Evolutionary conservation across 2,113 vertebrate genomes (phyloP).

Genomic region (Gymnobelideus leadbeateri): DNA sequence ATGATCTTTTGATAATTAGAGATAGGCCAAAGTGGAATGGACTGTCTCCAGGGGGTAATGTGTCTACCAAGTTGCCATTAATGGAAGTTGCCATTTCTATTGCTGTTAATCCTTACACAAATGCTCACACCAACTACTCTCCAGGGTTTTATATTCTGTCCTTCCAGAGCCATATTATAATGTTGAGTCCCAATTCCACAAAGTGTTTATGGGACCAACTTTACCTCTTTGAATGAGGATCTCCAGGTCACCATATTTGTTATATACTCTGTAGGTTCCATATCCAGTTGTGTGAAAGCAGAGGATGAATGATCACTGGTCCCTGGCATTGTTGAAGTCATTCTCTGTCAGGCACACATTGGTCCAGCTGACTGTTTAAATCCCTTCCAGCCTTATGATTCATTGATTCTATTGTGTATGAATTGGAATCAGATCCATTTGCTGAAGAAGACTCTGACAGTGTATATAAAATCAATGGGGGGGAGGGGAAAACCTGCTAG

Average conservation of each 20-base stretch:
- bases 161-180: neutral
- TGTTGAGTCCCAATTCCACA: neutral
- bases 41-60: no score
- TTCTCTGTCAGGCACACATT: neutral
- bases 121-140: neutral
- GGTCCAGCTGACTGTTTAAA: neutral
- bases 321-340: neutral
- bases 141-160: no score
- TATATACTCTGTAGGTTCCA: neutral
- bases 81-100: neutral
- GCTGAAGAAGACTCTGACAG: neutral
- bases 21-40: no score
- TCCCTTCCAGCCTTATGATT: neutral
- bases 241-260: neutral
- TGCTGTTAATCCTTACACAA: neutral
- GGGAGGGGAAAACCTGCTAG: neutral
- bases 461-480: neutral
- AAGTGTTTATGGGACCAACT: neutral
- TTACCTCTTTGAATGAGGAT: neutral
- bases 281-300: neutral
- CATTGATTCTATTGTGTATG: neutral
- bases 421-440: neutral
- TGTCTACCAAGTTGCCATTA: no score
- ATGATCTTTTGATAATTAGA: neutral
- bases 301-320: neutral